Evolutionary conservation across 2,888 invertebrate species (phyloP).

Genomic region (Melanchra persicariae): DNA sequence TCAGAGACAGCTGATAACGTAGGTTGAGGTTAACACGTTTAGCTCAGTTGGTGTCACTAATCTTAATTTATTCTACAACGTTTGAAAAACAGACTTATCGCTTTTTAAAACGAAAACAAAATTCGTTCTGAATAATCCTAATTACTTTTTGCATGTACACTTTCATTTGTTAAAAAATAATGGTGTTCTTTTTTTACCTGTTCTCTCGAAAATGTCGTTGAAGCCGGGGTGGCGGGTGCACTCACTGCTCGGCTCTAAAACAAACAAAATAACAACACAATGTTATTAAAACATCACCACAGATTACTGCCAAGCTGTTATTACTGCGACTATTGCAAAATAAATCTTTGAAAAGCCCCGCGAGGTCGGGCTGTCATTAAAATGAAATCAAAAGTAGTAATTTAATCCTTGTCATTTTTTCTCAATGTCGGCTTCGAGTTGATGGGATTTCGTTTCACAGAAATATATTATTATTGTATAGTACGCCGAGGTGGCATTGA

Average conservation of each 20-base stretch:
- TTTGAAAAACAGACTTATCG: neutral
- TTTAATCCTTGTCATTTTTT: slow-evolving; percentile 79
- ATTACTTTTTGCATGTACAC: neutral
- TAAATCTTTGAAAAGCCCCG: slow-evolving; percentile 67
- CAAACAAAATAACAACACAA: slow-evolving; percentile 75
- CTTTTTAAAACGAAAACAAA: slow-evolving; percentile 10
- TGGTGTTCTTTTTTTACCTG: slow-evolving; percentile 75
- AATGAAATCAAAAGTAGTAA: slow-evolving; percentile 84
- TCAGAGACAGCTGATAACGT: slow-evolving; percentile 33
- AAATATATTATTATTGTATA: slow-evolving; percentile 66
- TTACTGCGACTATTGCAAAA: slow-evolving; percentile 66
- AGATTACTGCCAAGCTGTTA: slow-evolving; percentile 54
- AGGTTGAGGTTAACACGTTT: slow-evolving; percentile 26
- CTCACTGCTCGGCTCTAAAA: slow-evolving; percentile 89
- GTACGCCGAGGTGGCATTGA: slow-evolving; percentile 67
- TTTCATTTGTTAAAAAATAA: slow-evolving; percentile 1
- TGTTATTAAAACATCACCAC: slow-evolving; percentile 51
- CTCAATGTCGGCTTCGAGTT: slow-evolving; percentile 67
- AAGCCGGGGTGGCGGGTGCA: slow-evolving; percentile 87
- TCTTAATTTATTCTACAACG: slow-evolving; percentile 9
- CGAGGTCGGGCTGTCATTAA: slow-evolving; percentile 78
- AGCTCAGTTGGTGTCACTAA: neutral
- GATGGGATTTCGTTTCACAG: slow-evolving; percentile 75
- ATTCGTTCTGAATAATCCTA: neutral
- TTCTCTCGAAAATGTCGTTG: slow-evolving; percentile 80